Evolutionary conservation across 2,888 invertebrate genomes (phyloP).

Genomic region (Prosopocoilus inquinatus): DNA sequence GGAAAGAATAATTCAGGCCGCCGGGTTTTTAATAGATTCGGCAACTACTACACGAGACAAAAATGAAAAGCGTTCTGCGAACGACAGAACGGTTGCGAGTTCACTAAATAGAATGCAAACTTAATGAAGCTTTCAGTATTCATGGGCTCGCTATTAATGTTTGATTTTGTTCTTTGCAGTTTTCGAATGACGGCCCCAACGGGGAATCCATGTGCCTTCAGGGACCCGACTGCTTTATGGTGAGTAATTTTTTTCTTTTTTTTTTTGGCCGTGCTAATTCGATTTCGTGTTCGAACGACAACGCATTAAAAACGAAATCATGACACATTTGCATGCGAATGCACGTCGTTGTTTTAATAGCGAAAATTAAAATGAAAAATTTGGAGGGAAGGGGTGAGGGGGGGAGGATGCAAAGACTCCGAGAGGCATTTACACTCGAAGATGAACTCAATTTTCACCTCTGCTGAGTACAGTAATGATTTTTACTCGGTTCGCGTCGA

Average conservation of each 20-base stretch:
- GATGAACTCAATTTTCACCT: constrained; percentile 42
- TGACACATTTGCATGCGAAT: no score
- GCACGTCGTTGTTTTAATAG: no score
- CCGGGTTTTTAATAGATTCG: no score
- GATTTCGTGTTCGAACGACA: no score
- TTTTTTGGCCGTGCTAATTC: neutral
- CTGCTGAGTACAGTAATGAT: constrained; percentile 39
- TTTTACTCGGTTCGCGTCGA: constrained; percentile 27
- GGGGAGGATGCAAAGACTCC: neutral
- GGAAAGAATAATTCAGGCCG: no score
- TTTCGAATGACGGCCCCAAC: constrained; percentile 61
- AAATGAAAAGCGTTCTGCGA: no score
- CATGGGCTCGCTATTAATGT: constrained; percentile 8
- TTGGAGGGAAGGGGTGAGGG: no score
- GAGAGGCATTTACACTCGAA: constrained; percentile 26
- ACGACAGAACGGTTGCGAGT: no score
- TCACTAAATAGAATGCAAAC: neutral
- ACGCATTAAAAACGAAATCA: no score
- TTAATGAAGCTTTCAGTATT: constrained; percentile 2
- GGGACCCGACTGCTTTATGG: constrained; percentile 71
- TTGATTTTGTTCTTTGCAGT: constrained; percentile 53
- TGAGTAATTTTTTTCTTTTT: constrained; percentile 49
- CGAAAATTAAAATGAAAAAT: no score
- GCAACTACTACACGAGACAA: no score
- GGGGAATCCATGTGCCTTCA: constrained; percentile 68